These are phyloP conservation scores for Ricordea florida DNA, from an alignment of 92 coral and sea anemone species.

Conservation along the genomic window DNA sequence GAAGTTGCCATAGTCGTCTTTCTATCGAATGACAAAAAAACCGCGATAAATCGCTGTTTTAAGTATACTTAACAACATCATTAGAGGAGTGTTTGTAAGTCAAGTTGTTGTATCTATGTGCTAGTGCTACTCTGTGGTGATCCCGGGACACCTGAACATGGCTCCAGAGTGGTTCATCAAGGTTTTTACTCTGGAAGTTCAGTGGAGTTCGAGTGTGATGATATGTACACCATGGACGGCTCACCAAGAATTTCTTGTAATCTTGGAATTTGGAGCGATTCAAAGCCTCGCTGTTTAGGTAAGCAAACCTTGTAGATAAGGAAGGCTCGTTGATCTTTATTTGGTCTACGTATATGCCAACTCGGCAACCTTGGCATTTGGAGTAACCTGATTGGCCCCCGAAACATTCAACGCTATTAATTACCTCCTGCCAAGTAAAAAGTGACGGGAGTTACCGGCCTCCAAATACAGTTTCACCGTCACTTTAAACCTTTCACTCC, in stretches of 20 bases:
- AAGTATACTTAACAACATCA: too few relatives aligned
- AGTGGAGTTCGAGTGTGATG: conserved; percentile 48
- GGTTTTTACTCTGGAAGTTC: conserved; percentile 43
- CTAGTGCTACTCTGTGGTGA: conserved; percentile 52
- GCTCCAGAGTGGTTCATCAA: conserved; percentile 13
- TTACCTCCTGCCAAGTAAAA: too few relatives aligned
- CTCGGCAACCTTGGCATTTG: too few relatives aligned
- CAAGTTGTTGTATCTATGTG: neutral
- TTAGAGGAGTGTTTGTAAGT: neutral
- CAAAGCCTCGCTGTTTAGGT: conserved; percentile 66
- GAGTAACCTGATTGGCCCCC: too few relatives aligned
- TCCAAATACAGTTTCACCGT: too few relatives aligned
- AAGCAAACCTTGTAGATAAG: neutral
- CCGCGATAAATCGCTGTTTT: too few relatives aligned
- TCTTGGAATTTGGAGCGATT: conserved; percentile 73
- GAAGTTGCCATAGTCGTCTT: too few relatives aligned
- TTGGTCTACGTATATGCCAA: too few relatives aligned
- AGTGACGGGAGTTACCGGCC: too few relatives aligned
- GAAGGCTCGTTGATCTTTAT: neutral
- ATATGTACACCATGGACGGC: conserved; percentile 54
- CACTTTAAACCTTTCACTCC: too few relatives aligned
- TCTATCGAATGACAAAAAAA: too few relatives aligned
- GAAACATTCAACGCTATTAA: too few relatives aligned
- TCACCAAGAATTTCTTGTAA: conserved; percentile 53
- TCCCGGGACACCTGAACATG: conserved; percentile 58